These are phyloP conservation scores for Galleria mellonella DNA, from an alignment of 1,140 invertebrate species.

Conservation along the genomic window DNA sequence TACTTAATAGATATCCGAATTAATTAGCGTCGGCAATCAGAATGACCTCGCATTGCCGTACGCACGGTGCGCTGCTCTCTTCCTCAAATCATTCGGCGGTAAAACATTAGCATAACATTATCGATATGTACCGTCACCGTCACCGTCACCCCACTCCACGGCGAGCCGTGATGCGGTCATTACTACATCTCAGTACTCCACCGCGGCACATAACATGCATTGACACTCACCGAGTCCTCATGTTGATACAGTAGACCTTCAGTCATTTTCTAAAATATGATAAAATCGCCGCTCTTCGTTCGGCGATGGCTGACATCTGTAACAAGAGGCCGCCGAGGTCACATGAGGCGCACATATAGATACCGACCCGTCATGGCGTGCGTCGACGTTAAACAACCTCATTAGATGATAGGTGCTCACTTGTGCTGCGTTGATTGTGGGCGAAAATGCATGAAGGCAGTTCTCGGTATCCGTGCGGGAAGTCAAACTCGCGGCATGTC, in stretches of 20 bases:
- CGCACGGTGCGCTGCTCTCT: too few species aligned
- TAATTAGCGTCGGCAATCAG: too few species aligned
- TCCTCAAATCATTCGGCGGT: too few species aligned
- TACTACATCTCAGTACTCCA: too few species aligned
- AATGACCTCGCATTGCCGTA: too few species aligned
- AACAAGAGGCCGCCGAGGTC: conserved; percentile 59
- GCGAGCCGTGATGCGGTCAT: neutral
- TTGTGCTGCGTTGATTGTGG: conserved; percentile 50
- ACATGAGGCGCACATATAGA: conserved; percentile 27
- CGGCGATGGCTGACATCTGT: conserved; percentile 66
- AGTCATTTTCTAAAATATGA: conserved; percentile 72
- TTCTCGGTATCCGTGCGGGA: conserved; percentile 34
- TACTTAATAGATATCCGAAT: too few species aligned
- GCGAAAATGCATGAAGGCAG: conserved; percentile 60
- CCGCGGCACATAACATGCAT: neutral
- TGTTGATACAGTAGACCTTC: conserved; percentile 51
- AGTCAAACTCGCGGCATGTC: conserved; percentile 52
- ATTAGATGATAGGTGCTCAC: conserved; percentile 28
- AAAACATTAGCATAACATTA: too few species aligned
- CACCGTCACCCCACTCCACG: neutral
- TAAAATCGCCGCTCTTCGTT: conserved; percentile 65
- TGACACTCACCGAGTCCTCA: conserved; percentile 63
- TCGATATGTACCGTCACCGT: neutral
- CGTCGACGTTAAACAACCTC: conserved; percentile 12
- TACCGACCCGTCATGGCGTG: too few species aligned